These are phyloP conservation scores for Drosophila koepferae DNA, from an alignment of 2,888 invertebrate genomes.

Conservation along the genomic window DNA sequence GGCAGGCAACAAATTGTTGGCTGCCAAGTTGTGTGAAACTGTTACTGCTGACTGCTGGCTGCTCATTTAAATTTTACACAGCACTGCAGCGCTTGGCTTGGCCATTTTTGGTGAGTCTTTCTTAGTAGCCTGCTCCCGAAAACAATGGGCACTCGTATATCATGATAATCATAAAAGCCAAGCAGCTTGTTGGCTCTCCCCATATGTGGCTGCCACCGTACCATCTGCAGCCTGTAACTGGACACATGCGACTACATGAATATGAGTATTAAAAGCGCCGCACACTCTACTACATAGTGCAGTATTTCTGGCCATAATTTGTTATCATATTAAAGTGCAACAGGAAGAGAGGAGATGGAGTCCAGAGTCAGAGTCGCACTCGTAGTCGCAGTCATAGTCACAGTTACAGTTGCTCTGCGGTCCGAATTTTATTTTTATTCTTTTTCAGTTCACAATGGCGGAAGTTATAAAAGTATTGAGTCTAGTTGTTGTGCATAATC, in stretches of 20 bases:
- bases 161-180: conserved; percentile 80
- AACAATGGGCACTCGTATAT: conserved; percentile 82
- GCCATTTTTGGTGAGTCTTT: conserved; percentile 73
- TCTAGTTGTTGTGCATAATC: conserved; percentile 61
- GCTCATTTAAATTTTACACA: conserved; percentile 79
- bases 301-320: conserved; percentile 74
- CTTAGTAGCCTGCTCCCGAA: conserved; percentile 65
- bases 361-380: conserved; percentile 13
- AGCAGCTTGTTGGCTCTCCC: conserved; percentile 56
- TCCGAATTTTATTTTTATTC: conserved; percentile 27
- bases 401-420: conserved; percentile 44
- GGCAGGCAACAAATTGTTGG: conserved; percentile 57
- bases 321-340: conserved; percentile 81
- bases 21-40: conserved; percentile 50
- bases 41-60: conserved; percentile 24
- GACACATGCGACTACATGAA: conserved; percentile 43
- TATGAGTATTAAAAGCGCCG: conserved; percentile 67
- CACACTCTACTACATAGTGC: conserved; percentile 50
- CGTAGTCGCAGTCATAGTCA: conserved; percentile 28
- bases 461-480: conserved; percentile 63
- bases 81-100: conserved; percentile 46
- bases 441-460: conserved; percentile 62
- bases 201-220: conserved; percentile 61
- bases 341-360: conserved; percentile 58
- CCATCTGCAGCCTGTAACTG: conserved; percentile 33